Conservation (phyloP, 2,888 invertebrate genomes). For the Xylocampa areola region DNA sequence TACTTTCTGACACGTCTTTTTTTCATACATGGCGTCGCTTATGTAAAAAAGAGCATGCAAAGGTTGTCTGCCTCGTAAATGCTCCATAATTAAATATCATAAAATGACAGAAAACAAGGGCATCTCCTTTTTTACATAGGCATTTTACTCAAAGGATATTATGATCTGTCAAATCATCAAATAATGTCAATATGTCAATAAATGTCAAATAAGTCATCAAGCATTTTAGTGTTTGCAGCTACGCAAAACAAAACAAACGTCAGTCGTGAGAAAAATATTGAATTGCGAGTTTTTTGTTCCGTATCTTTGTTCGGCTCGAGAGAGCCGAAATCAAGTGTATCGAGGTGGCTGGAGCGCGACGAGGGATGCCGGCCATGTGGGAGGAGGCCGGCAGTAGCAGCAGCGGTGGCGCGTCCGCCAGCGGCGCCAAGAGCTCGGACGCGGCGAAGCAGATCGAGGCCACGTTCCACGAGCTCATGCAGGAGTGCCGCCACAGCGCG, state of each 20-base stretch:
- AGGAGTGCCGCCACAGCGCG: slow-evolving; percentile 91
- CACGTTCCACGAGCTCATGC: slow-evolving; percentile 90
- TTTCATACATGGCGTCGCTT: too few relatives aligned
- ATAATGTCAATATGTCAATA: too few relatives aligned
- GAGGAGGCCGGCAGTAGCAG: slow-evolving; percentile 53
- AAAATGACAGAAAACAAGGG: too few relatives aligned
- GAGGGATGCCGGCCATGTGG: slow-evolving; percentile 52
- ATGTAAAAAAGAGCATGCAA: too few relatives aligned
- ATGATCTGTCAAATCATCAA: too few relatives aligned
- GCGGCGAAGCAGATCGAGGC: slow-evolving; percentile 64
- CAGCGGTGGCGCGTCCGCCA: slow-evolving; percentile 32
- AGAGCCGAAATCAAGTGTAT: slow-evolving; percentile 10
- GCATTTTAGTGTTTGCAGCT: too few relatives aligned
- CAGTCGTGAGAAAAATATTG: slow-evolving; percentile 27
- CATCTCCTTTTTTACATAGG: too few relatives aligned
- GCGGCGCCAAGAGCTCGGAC: slow-evolving; percentile 40
- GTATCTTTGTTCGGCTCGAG: slow-evolving; percentile 28
- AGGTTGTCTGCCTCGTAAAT: too few relatives aligned
- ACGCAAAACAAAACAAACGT: slow-evolving; percentile 54
- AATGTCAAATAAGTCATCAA: too few relatives aligned
- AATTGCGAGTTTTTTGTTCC: slow-evolving; percentile 26
- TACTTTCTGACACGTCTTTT: too few relatives aligned
- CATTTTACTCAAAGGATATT: too few relatives aligned
- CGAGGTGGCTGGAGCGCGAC: slow-evolving; percentile 21
- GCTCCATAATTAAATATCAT: too few relatives aligned